Evolutionary conservation across 23 tunicate species (phyloP), one percentile per base, ranked within the genome.

Genomic region (Halocynthia aurantium): DNA sequence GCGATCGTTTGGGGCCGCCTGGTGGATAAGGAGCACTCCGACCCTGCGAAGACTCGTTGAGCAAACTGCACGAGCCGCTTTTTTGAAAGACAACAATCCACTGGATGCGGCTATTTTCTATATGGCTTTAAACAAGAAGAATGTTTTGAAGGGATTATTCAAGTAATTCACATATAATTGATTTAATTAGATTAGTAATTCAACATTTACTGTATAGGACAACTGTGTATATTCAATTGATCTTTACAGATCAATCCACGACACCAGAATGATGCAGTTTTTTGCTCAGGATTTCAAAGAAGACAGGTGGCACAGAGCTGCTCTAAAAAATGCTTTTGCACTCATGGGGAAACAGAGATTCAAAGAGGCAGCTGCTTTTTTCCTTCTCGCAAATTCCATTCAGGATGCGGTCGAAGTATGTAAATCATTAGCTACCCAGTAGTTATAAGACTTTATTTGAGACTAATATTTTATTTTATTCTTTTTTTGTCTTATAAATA

Each of bases 271-370:
- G 96, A 52, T 71, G 10, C 81, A 81, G 55, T 96, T 96, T 74
- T 96, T 96, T 57, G 85, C 88, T 31, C 84, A 86, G 52, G 91
- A 96, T 66, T 96, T 96, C 67, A 19, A 63, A 7, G 93, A 89
- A 74, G 93, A 85, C 6, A 73, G 99, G 21, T 96, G 99, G 99
- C 75, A 81, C 7, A 67, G 79, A 15, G 99, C 99, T 44, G 99
- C 99, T 8, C 67, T 96, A 22, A 89, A 89, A 70, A 96, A 96
- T 75, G 99, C 96, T 50, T 96, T 89, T 76, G 96, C 99, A 6
- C 61, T 96, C 51, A 82, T 96, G 89, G 96, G 96, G 50, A 89
- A 89, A 62, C 93, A 92, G 52, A 67, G 96, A 64, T 90, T 85
- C 61, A 65, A 74, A 53, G 88, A 96, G 52, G 96, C 96, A 7